Evolutionary conservation across 2,797 vertebrate genomes (phyloP).

Genomic region (Glyptemys insculpta): DNA sequence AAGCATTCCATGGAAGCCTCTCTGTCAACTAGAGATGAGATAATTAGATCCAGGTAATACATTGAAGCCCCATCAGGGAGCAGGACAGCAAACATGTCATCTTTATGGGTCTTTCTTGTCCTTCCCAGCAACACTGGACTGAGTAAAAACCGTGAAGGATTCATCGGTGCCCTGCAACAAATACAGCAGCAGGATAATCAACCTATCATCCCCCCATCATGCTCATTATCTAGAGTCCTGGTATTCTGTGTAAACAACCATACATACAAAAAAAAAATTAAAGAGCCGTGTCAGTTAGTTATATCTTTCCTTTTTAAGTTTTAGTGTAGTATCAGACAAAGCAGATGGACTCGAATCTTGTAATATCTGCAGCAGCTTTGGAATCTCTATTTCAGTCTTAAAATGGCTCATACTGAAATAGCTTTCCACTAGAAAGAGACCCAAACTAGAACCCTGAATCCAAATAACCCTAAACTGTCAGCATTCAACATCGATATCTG

Average conservation of each 20-base stretch:
- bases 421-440: neutral
- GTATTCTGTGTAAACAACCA: slow-evolving; percentile 29
- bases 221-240: slow-evolving; percentile 66
- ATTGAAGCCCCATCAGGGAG: slow-evolving; percentile 85
- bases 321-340: neutral
- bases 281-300: neutral
- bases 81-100: slow-evolving; percentile 85
- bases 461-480: neutral
- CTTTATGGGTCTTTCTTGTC: slow-evolving; percentile 83
- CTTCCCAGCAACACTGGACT: slow-evolving; percentile 74
- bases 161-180: slow-evolving; percentile 50
- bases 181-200: slow-evolving; percentile 75
- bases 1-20: slow-evolving; percentile 79
- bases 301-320: slow-evolving; percentile 24
- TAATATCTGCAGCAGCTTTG: neutral
- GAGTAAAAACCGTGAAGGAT: slow-evolving; percentile 70
- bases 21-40: slow-evolving; percentile 86
- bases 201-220: slow-evolving; percentile 72
- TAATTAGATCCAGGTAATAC: slow-evolving; percentile 91
- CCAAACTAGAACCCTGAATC: accelerated
- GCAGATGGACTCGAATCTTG: neutral
- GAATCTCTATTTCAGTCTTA: neutral
- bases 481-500: neutral
- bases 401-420: neutral
- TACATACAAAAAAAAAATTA: neutral